These are phyloP conservation scores for Caenorhabditis virilis DNA, from an alignment of 2,888 invertebrate genomes.

Conservation along the genomic window DNA sequence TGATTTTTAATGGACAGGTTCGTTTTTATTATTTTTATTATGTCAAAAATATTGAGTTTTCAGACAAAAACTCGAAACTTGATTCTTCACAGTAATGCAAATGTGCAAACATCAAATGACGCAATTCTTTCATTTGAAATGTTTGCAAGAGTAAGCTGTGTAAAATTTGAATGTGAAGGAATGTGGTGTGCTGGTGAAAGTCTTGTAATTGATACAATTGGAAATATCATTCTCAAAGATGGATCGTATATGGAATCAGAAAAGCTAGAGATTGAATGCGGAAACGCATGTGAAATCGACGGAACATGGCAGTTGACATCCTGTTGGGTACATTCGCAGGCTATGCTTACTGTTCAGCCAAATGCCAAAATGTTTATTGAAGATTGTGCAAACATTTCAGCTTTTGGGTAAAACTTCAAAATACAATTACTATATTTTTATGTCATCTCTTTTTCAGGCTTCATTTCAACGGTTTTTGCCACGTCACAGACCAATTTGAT, in stretches of 20 bases:
- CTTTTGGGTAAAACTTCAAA: too few relatives aligned
- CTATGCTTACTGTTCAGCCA: constrained; percentile 21
- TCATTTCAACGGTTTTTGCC: constrained; percentile 42
- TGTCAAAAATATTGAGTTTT: too few relatives aligned
- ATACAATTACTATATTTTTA: too few relatives aligned
- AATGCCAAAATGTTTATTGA: constrained; percentile 47
- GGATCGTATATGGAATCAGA: constrained; percentile 51
- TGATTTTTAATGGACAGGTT: constrained; percentile 34
- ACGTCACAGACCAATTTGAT: constrained; percentile 37
- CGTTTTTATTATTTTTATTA: too few relatives aligned
- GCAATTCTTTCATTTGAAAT: constrained; percentile 35
- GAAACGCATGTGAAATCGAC: constrained; percentile 21
- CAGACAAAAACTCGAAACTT: constrained; percentile 29
- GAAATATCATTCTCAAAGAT: constrained; percentile 19
- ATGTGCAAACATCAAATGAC: constrained; percentile 17
- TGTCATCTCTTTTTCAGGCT: too few relatives aligned
- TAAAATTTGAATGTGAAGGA: constrained; percentile 40
- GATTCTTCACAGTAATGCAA: constrained; percentile 22
- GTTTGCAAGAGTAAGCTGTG: constrained; percentile 37
- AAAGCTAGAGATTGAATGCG: constrained; percentile 38
- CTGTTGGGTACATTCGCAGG: constrained; percentile 27
- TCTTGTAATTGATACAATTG: constrained; percentile 29
- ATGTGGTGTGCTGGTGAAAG: constrained; percentile 51
- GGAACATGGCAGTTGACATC: constrained; percentile 48
- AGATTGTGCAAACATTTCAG: constrained; percentile 28